phyloP scores from a whole-genome alignment of 2,888 invertebrate species.

The Drosophila sordidula region DNA sequence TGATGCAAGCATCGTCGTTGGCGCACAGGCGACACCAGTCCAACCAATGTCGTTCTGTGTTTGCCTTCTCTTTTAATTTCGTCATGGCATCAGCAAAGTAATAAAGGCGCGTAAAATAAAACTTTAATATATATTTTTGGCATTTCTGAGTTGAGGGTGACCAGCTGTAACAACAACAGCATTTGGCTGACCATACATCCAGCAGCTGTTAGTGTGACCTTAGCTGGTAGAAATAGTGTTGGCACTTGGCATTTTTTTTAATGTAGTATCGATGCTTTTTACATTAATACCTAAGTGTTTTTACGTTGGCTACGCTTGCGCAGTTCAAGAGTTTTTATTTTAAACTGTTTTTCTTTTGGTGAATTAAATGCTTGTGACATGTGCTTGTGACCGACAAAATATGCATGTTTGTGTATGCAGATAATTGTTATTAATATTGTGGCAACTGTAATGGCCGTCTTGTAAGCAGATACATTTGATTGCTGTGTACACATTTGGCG shows the following conservation, averaged over 20 bases:
- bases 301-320: constrained; percentile 58
- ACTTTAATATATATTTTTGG: constrained; percentile 3
- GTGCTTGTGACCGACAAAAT: neutral
- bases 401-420: neutral
- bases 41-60: constrained; percentile 40
- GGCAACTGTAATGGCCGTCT: neutral
- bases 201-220: constrained; percentile 43
- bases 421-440: neutral
- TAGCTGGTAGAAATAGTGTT: neutral
- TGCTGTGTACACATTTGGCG: constrained; percentile 45
- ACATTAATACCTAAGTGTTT: constrained; percentile 25
- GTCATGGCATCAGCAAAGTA: neutral
- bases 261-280: constrained; percentile 32
- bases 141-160: constrained; percentile 21
- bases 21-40: constrained; percentile 66
- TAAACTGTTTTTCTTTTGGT: neutral
- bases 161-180: constrained; percentile 11
- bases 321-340: constrained; percentile 21
- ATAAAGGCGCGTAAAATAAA: constrained; percentile 14
- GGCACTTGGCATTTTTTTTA: neutral
- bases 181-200: neutral
- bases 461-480: constrained; percentile 40
- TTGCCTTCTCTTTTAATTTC: constrained; percentile 4
- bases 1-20: constrained; percentile 35
- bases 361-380: neutral